A percentile compares a stretch with the other conserved stretches of the same genome.
Evolutionary conservation across 2,888 invertebrate species (phyloP).

Genomic region (Buathra laborator): DNA sequence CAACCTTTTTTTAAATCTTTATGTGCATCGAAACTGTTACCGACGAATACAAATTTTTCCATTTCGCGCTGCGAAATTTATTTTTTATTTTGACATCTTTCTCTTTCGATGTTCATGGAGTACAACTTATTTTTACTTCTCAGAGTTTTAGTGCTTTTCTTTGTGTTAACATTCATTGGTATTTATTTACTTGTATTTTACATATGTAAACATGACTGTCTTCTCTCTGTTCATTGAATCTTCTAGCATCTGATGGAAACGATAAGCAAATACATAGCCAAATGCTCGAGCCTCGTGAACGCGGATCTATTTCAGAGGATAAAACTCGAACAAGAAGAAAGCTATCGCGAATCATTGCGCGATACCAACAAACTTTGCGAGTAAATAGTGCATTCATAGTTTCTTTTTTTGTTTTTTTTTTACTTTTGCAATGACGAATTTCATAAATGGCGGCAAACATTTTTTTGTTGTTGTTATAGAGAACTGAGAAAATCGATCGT

Average conservation of each 20-base stretch:
- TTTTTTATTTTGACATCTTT: conserved; percentile 54
- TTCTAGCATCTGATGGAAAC: conserved; percentile 89
- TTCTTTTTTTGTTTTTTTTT: conserved; percentile 86
- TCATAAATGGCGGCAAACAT: not conserved
- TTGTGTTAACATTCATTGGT: too few species aligned
- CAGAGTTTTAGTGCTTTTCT: too few species aligned
- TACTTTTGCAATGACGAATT: not conserved
- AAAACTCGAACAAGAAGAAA: not conserved
- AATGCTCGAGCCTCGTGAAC: conserved; percentile 86
- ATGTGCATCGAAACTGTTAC: not conserved
- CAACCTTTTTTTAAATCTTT: conserved; percentile 86
- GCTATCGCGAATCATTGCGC: conserved; percentile 90
- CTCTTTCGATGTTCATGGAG: too few species aligned
- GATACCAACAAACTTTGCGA: conserved; percentile 90
- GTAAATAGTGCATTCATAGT: conserved; percentile 90
- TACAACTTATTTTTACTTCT: too few species aligned
- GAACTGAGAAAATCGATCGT: conserved; percentile 90
- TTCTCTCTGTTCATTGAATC: too few species aligned
- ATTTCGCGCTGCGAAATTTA: not conserved
- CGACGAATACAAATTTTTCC: too few species aligned
- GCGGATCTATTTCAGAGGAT: conserved; percentile 87
- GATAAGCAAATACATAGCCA: conserved; percentile 89
- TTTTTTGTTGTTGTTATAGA: conserved; percentile 84
- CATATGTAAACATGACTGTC: too few species aligned
- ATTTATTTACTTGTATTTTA: not conserved